Base-by-base conservation (phyloP, 2,888 invertebrate genomes). In the Entomobrya proxima region DNA sequence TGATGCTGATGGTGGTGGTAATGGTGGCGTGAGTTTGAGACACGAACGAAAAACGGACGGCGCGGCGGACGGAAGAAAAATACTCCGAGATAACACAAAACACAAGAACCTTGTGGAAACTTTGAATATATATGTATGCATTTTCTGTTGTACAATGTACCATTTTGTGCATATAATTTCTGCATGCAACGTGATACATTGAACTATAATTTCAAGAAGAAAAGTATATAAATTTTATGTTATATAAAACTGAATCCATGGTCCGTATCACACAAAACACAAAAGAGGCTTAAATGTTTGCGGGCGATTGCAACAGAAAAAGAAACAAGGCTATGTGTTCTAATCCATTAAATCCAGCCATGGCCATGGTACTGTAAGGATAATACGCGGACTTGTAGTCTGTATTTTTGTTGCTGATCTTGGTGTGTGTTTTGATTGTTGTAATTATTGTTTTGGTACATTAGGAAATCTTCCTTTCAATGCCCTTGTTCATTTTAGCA, bases 391-490 rank as follows among this genome's bases (percentile, higher is more conserved):
- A n/a, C n/a, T 64, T 35, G 21, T 24, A 47, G 47, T n/a, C n/a
- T 69, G 44, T 37, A 64, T 37, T 64, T 64, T n/a, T 24, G 47
- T 9, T 47, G 44, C n/a, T 67, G 40, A 40, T 30, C 30, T 30
- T 9, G 61, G 30, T 24, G 30, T 32, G 67, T 24, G 69, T 44
- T 69, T 69, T 69, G 69, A 69, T 44, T 69, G 44, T 69, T 69
- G 15, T 69, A 69, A 69, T 69, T 81, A 81, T 82, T n/a, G n/a
- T n/a, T 82, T 74, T 82, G n/a, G 75, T 74, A 61, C 74, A 82
- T 84, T 84, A 77, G 69, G 47, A 77, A 77, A 74, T 79, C 85
- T 78, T 85, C 85, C 78, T 85, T 85, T 85, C 85, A 85, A 77
- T 85, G 74, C 85, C 85, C 85, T 85, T 85, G 85, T 85, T 78